A percentile compares a stretch with the other conserved stretches of the same genome.
phyloP scores from a whole-genome alignment of 1,140 invertebrate species.

The Drosophila ohnishii region DNA sequence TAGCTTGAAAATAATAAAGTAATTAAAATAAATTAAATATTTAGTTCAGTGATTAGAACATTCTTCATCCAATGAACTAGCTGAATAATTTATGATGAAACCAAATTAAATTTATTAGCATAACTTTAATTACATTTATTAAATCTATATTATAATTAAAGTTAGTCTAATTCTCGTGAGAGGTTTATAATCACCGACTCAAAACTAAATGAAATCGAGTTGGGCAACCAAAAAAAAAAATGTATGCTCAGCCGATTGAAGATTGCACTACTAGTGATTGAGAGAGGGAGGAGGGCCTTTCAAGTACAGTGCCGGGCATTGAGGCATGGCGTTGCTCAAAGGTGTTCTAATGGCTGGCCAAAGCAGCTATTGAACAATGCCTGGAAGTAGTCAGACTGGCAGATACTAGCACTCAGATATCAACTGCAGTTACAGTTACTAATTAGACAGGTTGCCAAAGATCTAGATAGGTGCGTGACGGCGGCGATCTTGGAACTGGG shows the following conservation, averaged over 20 bases:
- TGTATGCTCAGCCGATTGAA: slow-evolving; percentile 39
- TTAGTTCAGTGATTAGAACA: neutral
- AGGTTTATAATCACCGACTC: slow-evolving; percentile 53
- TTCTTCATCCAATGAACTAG: neutral
- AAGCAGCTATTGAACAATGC: slow-evolving; percentile 63
- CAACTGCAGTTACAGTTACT: slow-evolving; percentile 36
- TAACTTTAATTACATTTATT: neutral
- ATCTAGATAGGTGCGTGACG: slow-evolving; percentile 51
- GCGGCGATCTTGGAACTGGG: slow-evolving; percentile 7
- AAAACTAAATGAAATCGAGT: slow-evolving; percentile 29
- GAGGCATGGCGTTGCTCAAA: slow-evolving; percentile 66
- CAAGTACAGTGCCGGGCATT: slow-evolving; percentile 50
- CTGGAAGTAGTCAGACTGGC: slow-evolving; percentile 39
- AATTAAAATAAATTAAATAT: neutral
- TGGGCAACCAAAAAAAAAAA: slow-evolving; percentile 26
- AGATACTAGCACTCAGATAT: slow-evolving; percentile 37
- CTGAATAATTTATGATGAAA: neutral
- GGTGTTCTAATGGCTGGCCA: slow-evolving; percentile 77
- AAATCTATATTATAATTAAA: neutral
- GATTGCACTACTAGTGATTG: slow-evolving; percentile 28
- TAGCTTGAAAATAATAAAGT: too few relatives aligned
- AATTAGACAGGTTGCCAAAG: slow-evolving; percentile 54
- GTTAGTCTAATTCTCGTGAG: slow-evolving; percentile 33
- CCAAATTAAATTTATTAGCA: neutral
- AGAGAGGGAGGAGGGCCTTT: neutral